Evolutionary conservation across 2,113 vertebrate species (phyloP), one percentile per base, ranked within the genome.

Genomic region (Pholis gunnellus): DNA sequence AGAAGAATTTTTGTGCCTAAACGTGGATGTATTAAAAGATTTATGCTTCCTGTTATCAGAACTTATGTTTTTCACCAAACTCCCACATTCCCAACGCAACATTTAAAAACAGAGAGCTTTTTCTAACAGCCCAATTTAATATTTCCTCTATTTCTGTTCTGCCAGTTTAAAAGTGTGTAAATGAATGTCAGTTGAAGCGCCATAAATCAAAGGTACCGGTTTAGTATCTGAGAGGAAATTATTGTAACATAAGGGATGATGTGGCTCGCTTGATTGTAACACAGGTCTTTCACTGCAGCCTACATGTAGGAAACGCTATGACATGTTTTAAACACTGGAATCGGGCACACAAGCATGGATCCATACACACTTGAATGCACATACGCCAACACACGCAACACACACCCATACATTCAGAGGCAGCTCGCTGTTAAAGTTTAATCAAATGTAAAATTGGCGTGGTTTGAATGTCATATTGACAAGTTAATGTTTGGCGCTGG

Each of bases 121-220:
- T 75, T 81, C 70, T 79, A 84, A 81, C 79, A 61, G 27, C 52
- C 57, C 66, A 42, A 36, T 69, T 85, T 69, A 63, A 38, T 71
- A 64, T 87, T 84, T 87, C 78, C 42, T 86, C 84, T 68, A 38
- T 79, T 85, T 90, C 72, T 74, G 42, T 54, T 72, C 75, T 72
- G 75, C 52, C 72, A 60, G 68, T 84, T 88, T 73, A 84, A 69
- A 86, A 72, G 67, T 46, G 81, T 83, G 79, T 83, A 87, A 91
- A 89, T 91, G 80, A 89, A 91, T 86, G 90, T 85, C 84, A 79
- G 78, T 36, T 74, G 91, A 91, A 74, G 54, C 64, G 48, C 78
- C 79, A 88, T 94, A 91, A 92, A 93, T 94, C 94, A 93, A 66
- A 85, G 63, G 70, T 91, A 92, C 92, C 91, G 88, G 87, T 92